These are phyloP conservation scores for Corydoras maculifer DNA, from an alignment of 2,113 vertebrate species.

Conservation along the genomic window DNA sequence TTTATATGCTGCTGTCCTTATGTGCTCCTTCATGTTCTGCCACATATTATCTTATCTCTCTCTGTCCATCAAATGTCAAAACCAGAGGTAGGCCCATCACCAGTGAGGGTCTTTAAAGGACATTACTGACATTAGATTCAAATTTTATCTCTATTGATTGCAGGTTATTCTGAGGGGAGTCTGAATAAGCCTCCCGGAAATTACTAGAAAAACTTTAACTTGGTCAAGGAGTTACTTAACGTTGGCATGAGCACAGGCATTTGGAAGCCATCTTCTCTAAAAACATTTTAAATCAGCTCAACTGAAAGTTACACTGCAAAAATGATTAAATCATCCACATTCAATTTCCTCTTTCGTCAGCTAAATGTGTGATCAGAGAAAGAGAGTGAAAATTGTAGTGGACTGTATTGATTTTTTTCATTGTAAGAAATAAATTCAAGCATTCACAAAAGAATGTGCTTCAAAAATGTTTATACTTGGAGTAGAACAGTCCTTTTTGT, in stretches of 20 bases:
- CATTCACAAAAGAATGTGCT: background rate
- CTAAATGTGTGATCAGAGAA: background rate
- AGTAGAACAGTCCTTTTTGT: background rate
- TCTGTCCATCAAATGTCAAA: constrained; percentile 30
- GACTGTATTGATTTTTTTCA: constrained; percentile 5
- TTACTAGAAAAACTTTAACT: background rate
- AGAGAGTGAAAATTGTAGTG: constrained; percentile 1
- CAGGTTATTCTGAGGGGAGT: background rate
- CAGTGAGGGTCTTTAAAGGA: constrained; percentile 5
- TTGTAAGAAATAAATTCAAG: constrained; percentile 4
- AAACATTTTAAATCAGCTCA: background rate
- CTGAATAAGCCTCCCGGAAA: background rate
- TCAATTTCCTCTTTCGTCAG: background rate
- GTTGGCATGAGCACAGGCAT: background rate
- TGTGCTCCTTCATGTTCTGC: constrained; percentile 29
- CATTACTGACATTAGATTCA: background rate
- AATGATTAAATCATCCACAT: constrained; percentile 1
- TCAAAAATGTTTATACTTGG: background rate
- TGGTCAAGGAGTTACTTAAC: background rate
- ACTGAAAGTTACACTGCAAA: background rate
- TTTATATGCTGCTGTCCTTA: constrained; percentile 15
- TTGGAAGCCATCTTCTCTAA: background rate
- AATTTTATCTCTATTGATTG: background rate
- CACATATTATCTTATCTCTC: constrained; percentile 26
- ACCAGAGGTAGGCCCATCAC: constrained; percentile 1